These are phyloP conservation scores for Trogon surrucura DNA, from an alignment of 2,113 vertebrate species.

Conservation along the genomic window DNA sequence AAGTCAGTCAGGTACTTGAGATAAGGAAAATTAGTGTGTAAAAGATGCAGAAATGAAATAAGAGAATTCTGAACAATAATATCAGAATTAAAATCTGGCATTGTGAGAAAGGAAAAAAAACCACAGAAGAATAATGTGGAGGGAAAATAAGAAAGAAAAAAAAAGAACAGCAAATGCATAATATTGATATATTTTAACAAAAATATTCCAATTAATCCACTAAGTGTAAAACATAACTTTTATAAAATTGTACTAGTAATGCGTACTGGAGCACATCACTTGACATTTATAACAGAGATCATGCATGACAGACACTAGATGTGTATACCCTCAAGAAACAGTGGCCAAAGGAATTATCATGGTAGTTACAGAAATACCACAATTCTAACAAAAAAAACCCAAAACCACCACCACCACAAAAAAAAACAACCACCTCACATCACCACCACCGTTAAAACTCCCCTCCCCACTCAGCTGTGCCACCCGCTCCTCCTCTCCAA, in stretches of 20 bases:
- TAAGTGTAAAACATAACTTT: not conserved
- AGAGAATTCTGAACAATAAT: not conserved
- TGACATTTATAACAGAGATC: not conserved
- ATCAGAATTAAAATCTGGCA: not conserved
- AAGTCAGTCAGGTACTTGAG: not conserved
- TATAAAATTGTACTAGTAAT: not conserved
- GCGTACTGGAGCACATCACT: not conserved
- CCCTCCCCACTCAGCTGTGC: too few relatives aligned
- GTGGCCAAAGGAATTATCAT: not conserved
- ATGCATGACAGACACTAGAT: not conserved
- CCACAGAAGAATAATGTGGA: not conserved
- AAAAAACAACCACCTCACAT: not conserved
- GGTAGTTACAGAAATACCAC: not conserved
- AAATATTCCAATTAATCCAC: not conserved
- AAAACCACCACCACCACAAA: not conserved
- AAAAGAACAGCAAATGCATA: not conserved
- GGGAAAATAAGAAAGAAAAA: not conserved
- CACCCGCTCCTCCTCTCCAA: too few relatives aligned
- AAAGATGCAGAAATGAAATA: not conserved
- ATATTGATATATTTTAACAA: not conserved
- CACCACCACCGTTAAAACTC: not conserved
- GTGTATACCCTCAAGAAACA: not conserved
- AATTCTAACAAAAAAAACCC: not conserved
- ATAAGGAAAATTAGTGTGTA: not conserved
- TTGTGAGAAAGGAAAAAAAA: not conserved